Evolutionary conservation across 2,888 invertebrate genomes (phyloP).

Genomic region (Brachycybe producta): DNA sequence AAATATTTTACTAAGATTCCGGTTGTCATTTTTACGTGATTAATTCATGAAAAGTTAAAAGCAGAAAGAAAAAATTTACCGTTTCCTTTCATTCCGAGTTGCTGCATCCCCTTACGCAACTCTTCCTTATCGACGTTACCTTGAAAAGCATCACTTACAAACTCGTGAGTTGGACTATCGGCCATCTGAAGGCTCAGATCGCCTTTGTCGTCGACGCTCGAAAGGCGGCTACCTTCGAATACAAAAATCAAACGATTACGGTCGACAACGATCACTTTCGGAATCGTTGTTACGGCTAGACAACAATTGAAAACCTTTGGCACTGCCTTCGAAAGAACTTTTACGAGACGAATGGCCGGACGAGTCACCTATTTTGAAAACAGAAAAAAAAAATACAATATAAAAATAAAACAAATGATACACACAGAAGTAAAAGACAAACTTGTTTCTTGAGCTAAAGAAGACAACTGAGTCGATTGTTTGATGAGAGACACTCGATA

Average conservation of each 20-base stretch:
- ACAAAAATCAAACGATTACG: too few species aligned
- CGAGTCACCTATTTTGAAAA: too few species aligned
- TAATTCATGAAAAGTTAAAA: too few species aligned
- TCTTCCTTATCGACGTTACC: conserved; percentile 54
- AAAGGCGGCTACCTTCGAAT: conserved; percentile 18
- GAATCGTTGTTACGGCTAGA: neutral
- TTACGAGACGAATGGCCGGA: conserved; percentile 16
- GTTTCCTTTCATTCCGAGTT: conserved; percentile 48
- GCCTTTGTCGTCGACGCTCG: conserved; percentile 21
- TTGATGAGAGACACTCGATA: conserved; percentile 97
- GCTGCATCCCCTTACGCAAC: conserved; percentile 61
- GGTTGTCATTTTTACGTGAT: too few species aligned
- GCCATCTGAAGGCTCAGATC: conserved; percentile 21
- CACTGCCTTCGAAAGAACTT: conserved; percentile 17
- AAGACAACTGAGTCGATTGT: conserved; percentile 78
- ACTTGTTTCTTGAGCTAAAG: conserved; percentile 40
- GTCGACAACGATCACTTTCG: neutral
- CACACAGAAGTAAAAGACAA: conserved; percentile 3
- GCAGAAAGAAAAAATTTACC: too few species aligned
- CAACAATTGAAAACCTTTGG: conserved; percentile 17
- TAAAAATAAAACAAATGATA: neutral
- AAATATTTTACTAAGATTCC: too few species aligned
- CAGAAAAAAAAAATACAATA: conserved; percentile 6
- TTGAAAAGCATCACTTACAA: conserved; percentile 62
- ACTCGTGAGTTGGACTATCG: conserved; percentile 44